Percentiles rank a stretch among this genome's conserved stretches.
phyloP scores from a whole-genome alignment of 2,797 vertebrate species.

The Helicolenus hilgendorfi region DNA sequence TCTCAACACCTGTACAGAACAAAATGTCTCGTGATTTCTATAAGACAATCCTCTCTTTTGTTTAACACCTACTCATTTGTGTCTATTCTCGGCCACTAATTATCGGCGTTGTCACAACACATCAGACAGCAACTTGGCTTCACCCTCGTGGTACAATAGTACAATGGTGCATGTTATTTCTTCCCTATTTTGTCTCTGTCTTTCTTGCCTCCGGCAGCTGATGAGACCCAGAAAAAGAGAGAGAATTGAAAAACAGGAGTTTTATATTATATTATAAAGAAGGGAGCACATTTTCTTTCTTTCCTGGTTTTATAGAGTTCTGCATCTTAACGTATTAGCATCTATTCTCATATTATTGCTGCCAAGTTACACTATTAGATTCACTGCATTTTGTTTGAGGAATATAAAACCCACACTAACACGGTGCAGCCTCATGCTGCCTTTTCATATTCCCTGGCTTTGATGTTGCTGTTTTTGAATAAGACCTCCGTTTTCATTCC shows the following conservation, averaged over 20 bases:
- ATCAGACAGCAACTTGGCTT: conserved; percentile 35
- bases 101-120: conserved; percentile 51
- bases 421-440: background rate
- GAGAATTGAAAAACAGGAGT: background rate
- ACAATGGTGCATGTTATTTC: conserved; percentile 9
- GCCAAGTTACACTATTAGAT: conserved; percentile 21
- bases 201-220: conserved; percentile 26
- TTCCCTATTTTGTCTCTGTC: background rate
- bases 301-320: background rate
- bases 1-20: background rate
- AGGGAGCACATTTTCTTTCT: background rate
- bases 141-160: background rate
- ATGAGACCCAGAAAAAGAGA: conserved; percentile 17
- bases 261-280: too few species aligned
- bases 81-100: conserved; percentile 45
- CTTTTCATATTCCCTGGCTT: conserved; percentile 15
- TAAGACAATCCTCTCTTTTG: background rate
- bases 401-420: background rate
- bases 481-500: conserved; percentile 3
- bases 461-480: conserved; percentile 29
- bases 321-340: conserved; percentile 13
- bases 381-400: conserved; percentile 19
- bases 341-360: conserved; percentile 17
- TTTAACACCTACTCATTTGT: conserved; percentile 17
- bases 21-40: background rate